Evolutionary conservation across 2,113 vertebrate genomes (phyloP).

Genomic region (Hippolais icterina): DNA sequence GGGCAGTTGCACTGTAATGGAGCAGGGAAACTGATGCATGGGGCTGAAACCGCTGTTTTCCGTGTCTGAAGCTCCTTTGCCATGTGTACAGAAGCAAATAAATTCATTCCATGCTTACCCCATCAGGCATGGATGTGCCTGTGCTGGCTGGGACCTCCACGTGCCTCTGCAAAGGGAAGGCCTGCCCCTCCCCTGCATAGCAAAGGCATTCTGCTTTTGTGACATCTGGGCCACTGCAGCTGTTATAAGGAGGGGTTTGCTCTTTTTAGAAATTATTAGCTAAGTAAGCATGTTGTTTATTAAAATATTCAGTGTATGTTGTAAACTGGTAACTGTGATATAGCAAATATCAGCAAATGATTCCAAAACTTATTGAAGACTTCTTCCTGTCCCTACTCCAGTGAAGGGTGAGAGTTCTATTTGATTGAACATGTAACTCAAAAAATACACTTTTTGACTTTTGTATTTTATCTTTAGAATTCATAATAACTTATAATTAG

Average conservation of each 20-base stretch:
- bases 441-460: background rate
- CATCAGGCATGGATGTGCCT: background rate
- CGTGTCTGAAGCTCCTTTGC: background rate
- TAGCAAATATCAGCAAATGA: background rate
- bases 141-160: background rate
- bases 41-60: background rate
- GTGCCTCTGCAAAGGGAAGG: background rate
- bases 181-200: conserved; percentile 21
- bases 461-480: background rate
- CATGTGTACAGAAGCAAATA: background rate
- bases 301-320: background rate
- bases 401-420: background rate
- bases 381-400: background rate
- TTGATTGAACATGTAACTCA: background rate
- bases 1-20: background rate
- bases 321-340: background rate
- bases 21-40: background rate
- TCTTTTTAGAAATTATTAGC: conserved; percentile 52
- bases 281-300: background rate
- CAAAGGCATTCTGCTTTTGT: background rate
- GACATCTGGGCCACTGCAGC: conserved; percentile 44
- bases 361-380: background rate
- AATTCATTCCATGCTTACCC: background rate
- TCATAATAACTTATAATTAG: background rate
- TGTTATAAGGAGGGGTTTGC: conserved; percentile 33